Base-by-base conservation (phyloP, 2,888 invertebrate genomes). In the Erebia aethiops region DNA sequence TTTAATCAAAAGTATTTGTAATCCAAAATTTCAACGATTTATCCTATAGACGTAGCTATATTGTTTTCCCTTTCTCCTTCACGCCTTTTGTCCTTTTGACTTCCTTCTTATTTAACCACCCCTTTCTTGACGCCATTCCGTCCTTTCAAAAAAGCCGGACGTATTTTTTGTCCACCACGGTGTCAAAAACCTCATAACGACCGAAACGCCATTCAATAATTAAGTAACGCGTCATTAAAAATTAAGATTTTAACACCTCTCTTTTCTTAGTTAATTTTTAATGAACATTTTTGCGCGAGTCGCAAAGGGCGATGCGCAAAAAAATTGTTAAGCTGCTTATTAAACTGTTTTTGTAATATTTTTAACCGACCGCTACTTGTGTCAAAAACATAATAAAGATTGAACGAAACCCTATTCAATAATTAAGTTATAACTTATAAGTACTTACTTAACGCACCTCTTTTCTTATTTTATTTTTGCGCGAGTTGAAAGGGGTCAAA, bases 191-290 rank as follows among this genome's bases (percentile, higher is more conserved):
- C 80, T 88, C 84, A 87, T 90, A 86, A 88, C 63, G 57, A 61
- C 83, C 81, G 86, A 81, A 75, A 78, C 72, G 76, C 77, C 69
- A 82, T 85, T 85, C 82, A 82, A 82, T 84, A 83, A 87, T 84
- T 86, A 84, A 75, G 76, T 74, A 78, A 74, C 77, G 75, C 79
- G 77, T 85, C 85, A 92, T 92, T 92, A 92, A 87, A 90, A 91
- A 92, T 92, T 91, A 89, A 81, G 81, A 81, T 78, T 79, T 67
- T 77, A 74, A 77, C 77, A 76, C 74, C 78, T 78, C 77, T 77
- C 77, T 77, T 80, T 84, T 82, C 82, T 83, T 83, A 82, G 77
- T 80, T 78, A 79, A 81, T 86, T 84, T 86, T 82, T 84, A 86
- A 86, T 87, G 62, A 71, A 67, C 68, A 64, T 65, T 70, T 72